Evolutionary conservation across 2,113 vertebrate species (phyloP).

Genomic region (Tupaia tana): DNA sequence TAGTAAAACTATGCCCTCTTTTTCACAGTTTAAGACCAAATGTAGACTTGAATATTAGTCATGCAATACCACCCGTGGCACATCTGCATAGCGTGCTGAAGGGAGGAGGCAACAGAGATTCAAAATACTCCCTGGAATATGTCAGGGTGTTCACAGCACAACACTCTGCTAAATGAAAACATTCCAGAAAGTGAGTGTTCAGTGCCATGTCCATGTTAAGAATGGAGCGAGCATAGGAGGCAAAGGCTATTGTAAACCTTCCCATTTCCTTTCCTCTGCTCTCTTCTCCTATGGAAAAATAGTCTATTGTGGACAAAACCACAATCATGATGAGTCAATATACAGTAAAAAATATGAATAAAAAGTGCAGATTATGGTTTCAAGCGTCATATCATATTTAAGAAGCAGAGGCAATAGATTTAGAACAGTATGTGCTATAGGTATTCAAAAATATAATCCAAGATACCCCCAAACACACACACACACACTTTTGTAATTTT

Average conservation of each 20-base stretch:
- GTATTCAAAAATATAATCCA: neutral
- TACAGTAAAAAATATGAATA: neutral
- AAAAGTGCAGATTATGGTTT: neutral
- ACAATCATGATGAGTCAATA: neutral
- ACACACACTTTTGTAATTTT: neutral
- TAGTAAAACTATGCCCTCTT: neutral
- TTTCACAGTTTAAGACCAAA: conserved; percentile 48
- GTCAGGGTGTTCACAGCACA: conserved; percentile 39
- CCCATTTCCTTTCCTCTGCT: neutral
- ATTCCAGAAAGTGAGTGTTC: neutral
- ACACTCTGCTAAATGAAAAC: conserved; percentile 1
- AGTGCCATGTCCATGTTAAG: neutral
- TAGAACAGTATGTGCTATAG: neutral
- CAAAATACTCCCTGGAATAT: neutral
- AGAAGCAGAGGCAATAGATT: neutral
- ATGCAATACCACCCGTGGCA: neutral
- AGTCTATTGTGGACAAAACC: neutral
- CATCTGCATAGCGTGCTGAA: conserved; percentile 60
- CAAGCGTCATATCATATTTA: neutral
- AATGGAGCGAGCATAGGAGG: neutral
- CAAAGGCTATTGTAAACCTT: neutral
- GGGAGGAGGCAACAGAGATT: conserved; percentile 13
- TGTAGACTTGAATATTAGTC: conserved; percentile 46
- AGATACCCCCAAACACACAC: neutral
- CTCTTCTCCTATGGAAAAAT: conserved; percentile 22